Percentiles rank a stretch among this genome's conserved stretches.
Conservation (phyloP, 2,797 vertebrate species). For the Danionella dracula region DNA sequence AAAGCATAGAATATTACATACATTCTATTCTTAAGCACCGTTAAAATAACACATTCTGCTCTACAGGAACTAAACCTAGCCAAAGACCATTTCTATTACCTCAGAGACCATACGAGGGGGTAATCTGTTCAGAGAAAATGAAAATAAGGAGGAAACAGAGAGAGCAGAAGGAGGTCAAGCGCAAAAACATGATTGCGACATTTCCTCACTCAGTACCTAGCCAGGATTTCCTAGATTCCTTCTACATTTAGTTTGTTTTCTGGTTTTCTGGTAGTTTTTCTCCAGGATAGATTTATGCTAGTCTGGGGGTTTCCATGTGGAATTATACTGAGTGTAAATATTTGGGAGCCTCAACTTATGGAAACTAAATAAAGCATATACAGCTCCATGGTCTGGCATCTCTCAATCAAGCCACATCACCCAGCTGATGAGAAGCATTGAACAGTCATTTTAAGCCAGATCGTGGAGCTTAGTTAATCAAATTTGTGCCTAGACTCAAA, state of each 20-base stretch:
- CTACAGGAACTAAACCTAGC: background rate
- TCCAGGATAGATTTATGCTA: conserved; percentile 42
- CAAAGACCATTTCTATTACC: conserved; percentile 5
- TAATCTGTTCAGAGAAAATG: background rate
- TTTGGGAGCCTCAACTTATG: conserved; percentile 45
- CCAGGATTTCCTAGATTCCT: conserved; percentile 42
- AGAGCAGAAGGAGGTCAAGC: conserved; percentile 16
- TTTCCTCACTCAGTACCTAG: conserved; percentile 31
- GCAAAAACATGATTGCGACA: conserved; percentile 43
- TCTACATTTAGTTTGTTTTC: too few species aligned
- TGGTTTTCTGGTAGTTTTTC: conserved; percentile 30
- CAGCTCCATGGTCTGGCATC: conserved; percentile 21
- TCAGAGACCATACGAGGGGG: conserved; percentile 10
- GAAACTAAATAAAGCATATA: conserved; percentile 16
- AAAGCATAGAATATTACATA: background rate
- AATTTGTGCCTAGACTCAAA: too few species aligned
- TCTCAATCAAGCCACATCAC: conserved; percentile 16
- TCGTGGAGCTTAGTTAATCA: too few species aligned
- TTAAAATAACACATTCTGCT: background rate
- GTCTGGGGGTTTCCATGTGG: conserved; percentile 30
- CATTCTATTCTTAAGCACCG: background rate
- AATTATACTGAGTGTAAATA: conserved; percentile 54
- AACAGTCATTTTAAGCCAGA: too few species aligned
- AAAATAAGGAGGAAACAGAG: background rate
- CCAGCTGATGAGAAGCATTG: conserved; percentile 33